phyloP scores from a whole-genome alignment of 1,140 invertebrate species.

The Portunus trituberculatus region DNA sequence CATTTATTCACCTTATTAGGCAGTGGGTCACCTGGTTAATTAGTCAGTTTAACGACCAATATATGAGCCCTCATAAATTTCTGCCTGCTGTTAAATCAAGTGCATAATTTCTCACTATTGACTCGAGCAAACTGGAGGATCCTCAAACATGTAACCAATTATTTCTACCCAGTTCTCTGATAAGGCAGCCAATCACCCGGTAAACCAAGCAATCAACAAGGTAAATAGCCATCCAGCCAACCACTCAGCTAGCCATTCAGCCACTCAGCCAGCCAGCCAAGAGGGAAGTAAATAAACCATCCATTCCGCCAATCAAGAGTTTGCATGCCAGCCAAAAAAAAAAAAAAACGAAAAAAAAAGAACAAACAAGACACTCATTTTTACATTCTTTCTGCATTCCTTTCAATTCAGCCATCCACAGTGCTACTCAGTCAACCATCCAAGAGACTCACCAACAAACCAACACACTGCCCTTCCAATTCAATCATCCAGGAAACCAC shows the following conservation, averaged over 20 bases:
- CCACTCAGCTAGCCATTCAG: neutral
- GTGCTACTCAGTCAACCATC: too few relatives aligned
- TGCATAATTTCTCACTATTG: neutral
- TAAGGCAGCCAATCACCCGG: neutral
- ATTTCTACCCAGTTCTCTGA: neutral
- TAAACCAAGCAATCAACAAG: too few relatives aligned
- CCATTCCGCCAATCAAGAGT: too few relatives aligned
- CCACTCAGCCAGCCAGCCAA: neutral
- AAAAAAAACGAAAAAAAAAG: too few relatives aligned
- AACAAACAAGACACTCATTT: too few relatives aligned
- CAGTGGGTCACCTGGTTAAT: neutral
- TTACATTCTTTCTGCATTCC: too few relatives aligned
- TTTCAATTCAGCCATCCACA: too few relatives aligned
- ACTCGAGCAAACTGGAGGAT: neutral
- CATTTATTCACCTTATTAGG: conserved; percentile 22
- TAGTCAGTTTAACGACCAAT: conserved; percentile 3
- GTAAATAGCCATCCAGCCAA: neutral
- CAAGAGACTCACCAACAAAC: too few relatives aligned
- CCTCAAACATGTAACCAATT: neutral
- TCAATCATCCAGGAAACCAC: too few relatives aligned
- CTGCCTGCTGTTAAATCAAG: conserved; percentile 7
- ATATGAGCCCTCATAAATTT: neutral
- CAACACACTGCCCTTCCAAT: too few relatives aligned
- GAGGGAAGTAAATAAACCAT: too few relatives aligned
- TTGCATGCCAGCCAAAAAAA: too few relatives aligned